phyloP scores from a whole-genome alignment of 2,113 vertebrate species.

The Lophius piscatorius region DNA sequence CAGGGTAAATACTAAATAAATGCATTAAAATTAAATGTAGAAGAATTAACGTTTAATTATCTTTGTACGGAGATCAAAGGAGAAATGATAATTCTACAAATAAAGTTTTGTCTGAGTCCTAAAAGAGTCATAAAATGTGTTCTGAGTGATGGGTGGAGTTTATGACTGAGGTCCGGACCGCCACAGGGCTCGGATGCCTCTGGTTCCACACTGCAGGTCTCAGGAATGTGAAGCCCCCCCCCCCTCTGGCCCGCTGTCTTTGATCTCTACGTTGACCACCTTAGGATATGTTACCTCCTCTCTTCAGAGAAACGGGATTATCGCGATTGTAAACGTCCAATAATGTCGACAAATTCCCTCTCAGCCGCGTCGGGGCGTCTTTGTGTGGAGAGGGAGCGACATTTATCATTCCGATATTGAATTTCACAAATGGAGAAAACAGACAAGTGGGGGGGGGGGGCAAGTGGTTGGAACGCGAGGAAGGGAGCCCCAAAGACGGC shows the following conservation, averaged over 20 bases:
- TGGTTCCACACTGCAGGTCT: constrained; percentile 9
- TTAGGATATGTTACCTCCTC: background rate
- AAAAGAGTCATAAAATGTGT: no score
- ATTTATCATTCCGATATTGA: constrained; percentile 57
- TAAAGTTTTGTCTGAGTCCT: no score
- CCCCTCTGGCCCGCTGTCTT: constrained; percentile 21
- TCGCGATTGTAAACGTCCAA: constrained; percentile 25
- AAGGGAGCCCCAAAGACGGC: constrained; percentile 36
- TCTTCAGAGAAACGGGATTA: constrained; percentile 21
- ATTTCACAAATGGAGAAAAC: constrained; percentile 59
- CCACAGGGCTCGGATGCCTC: background rate
- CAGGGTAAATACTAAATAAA: no score
- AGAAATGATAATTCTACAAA: no score
- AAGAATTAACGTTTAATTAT: no score
- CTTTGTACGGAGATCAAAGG: no score
- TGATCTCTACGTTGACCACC: constrained; percentile 37
- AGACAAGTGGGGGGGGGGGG: constrained; percentile 30
- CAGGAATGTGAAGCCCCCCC: constrained; percentile 46
- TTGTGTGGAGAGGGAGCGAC: constrained; percentile 11
- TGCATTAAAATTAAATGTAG: no score
- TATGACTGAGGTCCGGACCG: constrained; percentile 4
- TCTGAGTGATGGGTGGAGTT: no score
- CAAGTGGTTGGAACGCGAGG: constrained; percentile 70
- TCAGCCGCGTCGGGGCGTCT: background rate
- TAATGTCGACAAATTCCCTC: constrained; percentile 14